Base-by-base conservation (phyloP, 1,140 invertebrate species). In the Apis cerana region DNA sequence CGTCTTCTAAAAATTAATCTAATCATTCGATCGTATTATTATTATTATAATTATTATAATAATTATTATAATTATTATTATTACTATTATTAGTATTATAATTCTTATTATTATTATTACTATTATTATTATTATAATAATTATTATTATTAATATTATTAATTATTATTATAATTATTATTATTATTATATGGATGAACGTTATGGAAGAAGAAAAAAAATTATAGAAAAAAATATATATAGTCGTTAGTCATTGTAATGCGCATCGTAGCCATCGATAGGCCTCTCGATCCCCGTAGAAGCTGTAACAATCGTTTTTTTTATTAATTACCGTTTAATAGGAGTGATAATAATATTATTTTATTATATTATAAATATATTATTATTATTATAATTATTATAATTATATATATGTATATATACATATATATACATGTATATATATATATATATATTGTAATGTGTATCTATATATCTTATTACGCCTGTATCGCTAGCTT, bases 311-410 rank as follows among this genome's bases (percentile, higher is more conserved):
- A 82, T 85, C 5, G 85, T 91, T 92, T 91, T 43, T 43, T 7
- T 43, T 43, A 43, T 43, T 43, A 43, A 43, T 43, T 93, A 91
- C 88, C 85, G 91, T 91, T 91, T 90, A 88, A 90, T 91, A 93
- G 90, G 88, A 92, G 91, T 90, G 92, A 93, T 92, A 91, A 92
- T 91, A 90, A 91, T 92, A 81, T 89, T 89, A 89, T 89, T 89
- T 75, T 75, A 85, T 87, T 90, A 91, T 90, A 62, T 62, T 75
- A 82, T 86, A 91, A 88, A 89, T 82, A 78, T 83, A 33, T 87
- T 87, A 76, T 64, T 62, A 27, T 91, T 90, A 91, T 90, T 86
- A 83, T 83, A 82, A 86, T 80, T 85, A 82, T 85, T 80, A 78
- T 83, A 79, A 79, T 86, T 83, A 76, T 83, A 59, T 78, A 83